These are phyloP conservation scores for Spodoptera litura DNA, from an alignment of 1,140 invertebrate genomes.

Conservation along the genomic window DNA sequence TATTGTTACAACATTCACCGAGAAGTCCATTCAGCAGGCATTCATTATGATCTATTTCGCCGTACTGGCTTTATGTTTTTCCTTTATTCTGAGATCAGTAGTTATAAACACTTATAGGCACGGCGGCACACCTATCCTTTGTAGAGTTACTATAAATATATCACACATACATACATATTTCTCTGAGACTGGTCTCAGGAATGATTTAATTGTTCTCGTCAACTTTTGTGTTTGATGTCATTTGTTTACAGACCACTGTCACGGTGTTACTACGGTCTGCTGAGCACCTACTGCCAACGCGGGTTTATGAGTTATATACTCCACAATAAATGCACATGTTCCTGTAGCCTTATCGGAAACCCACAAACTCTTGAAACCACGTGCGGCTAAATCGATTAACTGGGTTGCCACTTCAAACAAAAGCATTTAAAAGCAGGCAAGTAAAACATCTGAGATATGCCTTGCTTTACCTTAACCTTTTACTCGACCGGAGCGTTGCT, in stretches of 20 bases:
- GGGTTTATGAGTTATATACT: not conserved
- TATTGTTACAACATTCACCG: conserved; percentile 1
- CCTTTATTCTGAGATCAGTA: conserved; percentile 24
- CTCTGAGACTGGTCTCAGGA: not conserved
- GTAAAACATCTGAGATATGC: conserved; percentile 21
- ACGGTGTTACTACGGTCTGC: not conserved
- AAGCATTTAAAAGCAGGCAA: conserved; percentile 24
- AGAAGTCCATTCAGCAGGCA: conserved; percentile 2
- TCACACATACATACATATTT: not conserved
- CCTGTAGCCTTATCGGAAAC: conserved; percentile 26
- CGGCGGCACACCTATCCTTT: not conserved
- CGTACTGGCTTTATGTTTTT: conserved; percentile 18
- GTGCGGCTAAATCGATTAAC: conserved; percentile 40
- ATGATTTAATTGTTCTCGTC: conserved; percentile 33
- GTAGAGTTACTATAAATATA: not conserved
- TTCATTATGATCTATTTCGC: conserved; percentile 7
- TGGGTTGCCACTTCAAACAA: conserved; percentile 43
- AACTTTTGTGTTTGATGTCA: conserved; percentile 20
- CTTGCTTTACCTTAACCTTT: conserved; percentile 29
- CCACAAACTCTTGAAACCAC: conserved; percentile 38
- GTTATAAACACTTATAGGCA: not conserved
- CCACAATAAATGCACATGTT: not conserved
- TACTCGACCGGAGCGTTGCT: conserved; percentile 16
- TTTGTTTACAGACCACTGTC: conserved; percentile 22
- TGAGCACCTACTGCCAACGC: too few species aligned